phyloP scores from a whole-genome alignment of 2,888 invertebrate species.

The Agonopterix arenella region DNA sequence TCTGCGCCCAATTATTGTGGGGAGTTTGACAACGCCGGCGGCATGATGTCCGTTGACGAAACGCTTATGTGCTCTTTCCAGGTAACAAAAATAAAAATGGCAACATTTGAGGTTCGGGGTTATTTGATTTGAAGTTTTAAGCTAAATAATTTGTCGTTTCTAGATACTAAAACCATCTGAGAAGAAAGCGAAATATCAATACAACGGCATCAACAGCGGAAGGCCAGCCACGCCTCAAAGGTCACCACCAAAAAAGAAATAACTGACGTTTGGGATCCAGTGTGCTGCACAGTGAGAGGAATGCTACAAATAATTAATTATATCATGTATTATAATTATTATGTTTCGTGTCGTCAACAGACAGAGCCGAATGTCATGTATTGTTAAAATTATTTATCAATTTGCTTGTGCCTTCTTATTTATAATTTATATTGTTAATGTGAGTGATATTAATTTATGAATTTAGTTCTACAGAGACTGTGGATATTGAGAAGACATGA shows the following conservation, averaged over 20 bases:
- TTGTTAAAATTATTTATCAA: slow-evolving; percentile 68
- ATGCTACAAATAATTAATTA: slow-evolving; percentile 74
- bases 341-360: slow-evolving; percentile 60
- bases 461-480: slow-evolving; percentile 60
- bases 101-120: too few species aligned
- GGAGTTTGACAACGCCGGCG: slow-evolving; percentile 99
- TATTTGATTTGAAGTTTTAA: too few species aligned
- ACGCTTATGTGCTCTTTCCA: slow-evolving; percentile 99
- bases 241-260: slow-evolving; percentile 84
- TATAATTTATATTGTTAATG: slow-evolving; percentile 64
- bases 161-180: slow-evolving; percentile 64
- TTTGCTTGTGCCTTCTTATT: slow-evolving; percentile 73
- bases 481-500: slow-evolving; percentile 29
- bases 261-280: slow-evolving; percentile 73
- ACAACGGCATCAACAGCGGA: slow-evolving; percentile 91
- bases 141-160: neutral
- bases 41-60: slow-evolving; percentile 99
- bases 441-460: slow-evolving; percentile 73
- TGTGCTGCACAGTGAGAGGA: slow-evolving; percentile 73
- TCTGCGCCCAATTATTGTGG: slow-evolving; percentile 99
- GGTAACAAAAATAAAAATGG: slow-evolving; percentile 67
- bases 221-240: slow-evolving; percentile 91
- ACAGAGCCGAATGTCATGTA: slow-evolving; percentile 61
- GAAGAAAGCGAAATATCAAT: slow-evolving; percentile 99
- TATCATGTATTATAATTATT: slow-evolving; percentile 70